Evolutionary conservation across 1,140 invertebrate genomes (phyloP), one percentile per base, ranked within the genome.

Genomic region (Heliconius nattereri): DNA sequence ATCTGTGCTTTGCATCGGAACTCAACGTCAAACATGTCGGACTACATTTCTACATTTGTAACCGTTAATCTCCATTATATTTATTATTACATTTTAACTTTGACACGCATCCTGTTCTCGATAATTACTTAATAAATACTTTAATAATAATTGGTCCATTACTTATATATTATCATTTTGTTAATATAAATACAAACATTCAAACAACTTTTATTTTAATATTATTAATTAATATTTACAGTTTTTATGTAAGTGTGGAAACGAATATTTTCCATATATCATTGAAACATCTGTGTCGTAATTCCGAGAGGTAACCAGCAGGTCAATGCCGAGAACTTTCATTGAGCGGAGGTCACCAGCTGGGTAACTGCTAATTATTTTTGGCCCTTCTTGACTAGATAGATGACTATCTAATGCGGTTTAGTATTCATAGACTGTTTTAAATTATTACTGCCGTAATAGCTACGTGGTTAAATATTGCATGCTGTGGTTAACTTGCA

Each of bases 291-390:
- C 71, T 2, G 71, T 71, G 29, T 71, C 71, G 71, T 37, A 71
- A 71, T n/a, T 37, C 20, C 29, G 35, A 37, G 71, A 71, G 29
- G 71, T 71, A 71, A 71, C 71, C 60, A 71, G 16, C 71, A 37
- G 71, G 71, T 71, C 71, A 71, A 71, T 71, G 71, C 32, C 71
- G 71, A 71, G 71, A 35, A 71, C 71, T 71, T 37, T 71, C 71
- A 71, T 71, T 71, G 71, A 19, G 19, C 20, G 32, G 71, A 71
- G 71, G 71, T 71, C 29, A 71, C 20, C 23, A 66, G 60, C 85
- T 86, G 81, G 74, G 85, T 85, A 88, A 89, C 87, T 87, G 88
- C 89, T 91, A 90, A 92, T 92, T 92, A 91, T 92, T 91, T 90
- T 91, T 79, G 88, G 85, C 86, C 83, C 78, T 81, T 82, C 83